phyloP scores from a whole-genome alignment of 2,888 invertebrate genomes.

The Cordilura impudica region DNA sequence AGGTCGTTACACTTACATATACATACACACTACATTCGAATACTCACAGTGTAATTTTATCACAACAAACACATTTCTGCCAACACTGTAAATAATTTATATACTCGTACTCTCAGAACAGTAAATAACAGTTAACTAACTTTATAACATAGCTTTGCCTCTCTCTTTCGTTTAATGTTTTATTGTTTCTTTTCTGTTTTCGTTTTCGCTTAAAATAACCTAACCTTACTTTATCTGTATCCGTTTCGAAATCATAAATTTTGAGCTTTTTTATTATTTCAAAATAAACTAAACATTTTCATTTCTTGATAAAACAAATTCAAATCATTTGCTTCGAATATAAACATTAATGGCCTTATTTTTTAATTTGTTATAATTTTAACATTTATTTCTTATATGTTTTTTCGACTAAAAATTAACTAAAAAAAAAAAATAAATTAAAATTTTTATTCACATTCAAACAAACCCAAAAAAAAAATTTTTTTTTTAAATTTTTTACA shows the following conservation, averaged over 20 bases:
- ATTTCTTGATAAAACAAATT: slow-evolving; percentile 13
- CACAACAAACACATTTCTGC: not conserved
- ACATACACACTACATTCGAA: not conserved
- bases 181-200: slow-evolving; percentile 19
- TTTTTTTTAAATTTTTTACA: no score
- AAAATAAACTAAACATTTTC: slow-evolving; percentile 50
- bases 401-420: slow-evolving; percentile 24
- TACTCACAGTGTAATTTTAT: slow-evolving; percentile 33
- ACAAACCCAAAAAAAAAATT: slow-evolving; percentile 41
- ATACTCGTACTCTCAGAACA: not conserved
- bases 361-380: no score
- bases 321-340: slow-evolving; percentile 38
- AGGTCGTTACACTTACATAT: not conserved
- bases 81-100: slow-evolving; percentile 41
- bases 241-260: slow-evolving; percentile 47
- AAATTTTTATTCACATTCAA: slow-evolving; percentile 18
- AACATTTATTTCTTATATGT: slow-evolving; percentile 13
- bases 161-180: slow-evolving; percentile 24
- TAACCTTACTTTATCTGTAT: slow-evolving; percentile 35
- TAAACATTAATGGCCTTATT: not conserved
- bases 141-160: slow-evolving; percentile 51
- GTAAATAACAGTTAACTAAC: slow-evolving; percentile 27
- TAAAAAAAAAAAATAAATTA: slow-evolving; percentile 7
- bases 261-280: slow-evolving; percentile 52
- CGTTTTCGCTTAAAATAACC: slow-evolving; percentile 24